Base-by-base conservation (phyloP, 2,797 vertebrate genomes). In the Spinibarbus caldwelli region DNA sequence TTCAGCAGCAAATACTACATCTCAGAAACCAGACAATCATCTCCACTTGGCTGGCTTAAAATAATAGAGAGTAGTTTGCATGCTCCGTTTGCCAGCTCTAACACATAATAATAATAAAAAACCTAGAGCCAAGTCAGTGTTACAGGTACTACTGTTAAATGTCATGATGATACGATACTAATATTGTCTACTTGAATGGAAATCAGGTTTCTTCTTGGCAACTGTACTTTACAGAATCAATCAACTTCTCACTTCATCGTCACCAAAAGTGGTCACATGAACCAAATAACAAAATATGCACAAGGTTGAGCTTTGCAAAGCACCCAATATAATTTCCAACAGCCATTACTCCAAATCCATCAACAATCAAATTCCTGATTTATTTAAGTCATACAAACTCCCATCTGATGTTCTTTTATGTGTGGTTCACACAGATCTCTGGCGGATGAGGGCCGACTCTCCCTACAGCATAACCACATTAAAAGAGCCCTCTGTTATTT, bases 401-500 rank as follows among this genome's bases (percentile, higher is more conserved):
- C 6, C 41, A 47, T 77, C 79, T 68, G 45, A 78, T 52, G 38
- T 45, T 62, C 52, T 45, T 36, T 76, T 62, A 73, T 80, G 45
- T 62, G 78, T 8, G 47, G 77, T 77, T 86, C 41, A 62, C 85
- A 62, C 38, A 59, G 70, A 73, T 75, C 67, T 77, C 66, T 43
- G 6, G 70, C 52, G 70, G 75, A 83, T 52, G 26, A 81, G 26
- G 31, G 4, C 52, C 59, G 49, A 78, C 79, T 84, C 88, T 93
- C 91, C 90, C 89, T 85, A 7, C 85, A 90, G 78, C 8, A 70
- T 87, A 93, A 91, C 92, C 92, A 93, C 93, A 93, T 94, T 94
- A 95, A 94, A 94, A 92, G 91, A 92, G 91, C 89, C 88, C 84
- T 90, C 87, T 94, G 92, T 94, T 94, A 94, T 94, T 94, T 93